phyloP scores from a whole-genome alignment of 2,113 vertebrate species.

The Paedocypris sp. region DNA sequence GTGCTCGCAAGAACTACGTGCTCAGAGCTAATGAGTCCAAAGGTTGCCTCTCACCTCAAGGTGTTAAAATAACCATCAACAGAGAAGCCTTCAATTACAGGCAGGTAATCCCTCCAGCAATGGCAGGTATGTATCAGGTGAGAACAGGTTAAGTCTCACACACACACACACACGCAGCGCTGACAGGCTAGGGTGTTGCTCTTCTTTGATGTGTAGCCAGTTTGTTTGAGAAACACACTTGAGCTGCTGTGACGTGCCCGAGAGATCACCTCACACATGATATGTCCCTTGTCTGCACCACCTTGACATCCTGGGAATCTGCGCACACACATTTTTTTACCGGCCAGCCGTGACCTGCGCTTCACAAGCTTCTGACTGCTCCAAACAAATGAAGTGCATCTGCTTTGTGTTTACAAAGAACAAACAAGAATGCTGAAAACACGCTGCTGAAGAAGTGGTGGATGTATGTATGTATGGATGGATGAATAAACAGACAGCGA shows the following conservation, averaged over 20 bases:
- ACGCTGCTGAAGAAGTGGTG: too few relatives aligned
- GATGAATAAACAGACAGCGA: too few relatives aligned
- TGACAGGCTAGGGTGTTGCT: conserved; percentile 8
- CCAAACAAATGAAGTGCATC: neutral
- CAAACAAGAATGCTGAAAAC: too few relatives aligned
- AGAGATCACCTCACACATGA: conserved; percentile 40
- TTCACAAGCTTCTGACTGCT: neutral
- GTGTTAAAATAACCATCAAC: conserved; percentile 34
- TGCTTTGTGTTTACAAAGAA: neutral
- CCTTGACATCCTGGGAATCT: conserved; percentile 15
- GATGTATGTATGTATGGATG: too few relatives aligned
- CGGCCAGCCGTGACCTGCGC: neutral
- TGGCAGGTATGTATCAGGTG: conserved; percentile 47
- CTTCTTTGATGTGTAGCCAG: conserved; percentile 51
- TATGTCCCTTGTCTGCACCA: conserved; percentile 30
- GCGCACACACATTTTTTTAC: neutral
- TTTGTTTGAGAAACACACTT: conserved; percentile 49
- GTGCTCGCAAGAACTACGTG: neutral
- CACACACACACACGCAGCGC: conserved; percentile 20
- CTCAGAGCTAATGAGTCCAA: conserved; percentile 23
- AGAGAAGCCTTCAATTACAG: conserved; percentile 34
- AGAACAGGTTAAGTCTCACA: conserved; percentile 53
- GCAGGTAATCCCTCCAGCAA: conserved; percentile 40
- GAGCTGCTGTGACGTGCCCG: conserved; percentile 34
- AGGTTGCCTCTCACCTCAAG: conserved; percentile 38